Conservation (phyloP, 2,113 vertebrate genomes). For the Delphinapterus leucas region DNA sequence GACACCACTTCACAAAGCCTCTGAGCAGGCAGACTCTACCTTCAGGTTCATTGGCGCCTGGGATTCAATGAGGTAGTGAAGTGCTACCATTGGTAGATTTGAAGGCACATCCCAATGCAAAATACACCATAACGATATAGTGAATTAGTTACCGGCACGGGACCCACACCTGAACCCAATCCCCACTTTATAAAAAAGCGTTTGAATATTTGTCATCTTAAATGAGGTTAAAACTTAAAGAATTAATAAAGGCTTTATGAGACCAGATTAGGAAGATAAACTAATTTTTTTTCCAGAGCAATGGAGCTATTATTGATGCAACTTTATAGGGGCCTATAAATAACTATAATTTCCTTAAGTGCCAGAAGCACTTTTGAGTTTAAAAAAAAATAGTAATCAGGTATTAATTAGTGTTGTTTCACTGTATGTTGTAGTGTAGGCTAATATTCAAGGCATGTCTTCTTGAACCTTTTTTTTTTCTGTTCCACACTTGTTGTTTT, state of each 20-base stretch:
- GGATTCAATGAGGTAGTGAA: fast-evolving
- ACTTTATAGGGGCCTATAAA: neutral
- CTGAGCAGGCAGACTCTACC: fast-evolving
- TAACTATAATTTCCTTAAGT: neutral
- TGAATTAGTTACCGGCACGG: too few relatives aligned
- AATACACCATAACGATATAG: fast-evolving
- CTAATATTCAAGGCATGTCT: neutral
- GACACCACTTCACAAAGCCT: too few relatives aligned
- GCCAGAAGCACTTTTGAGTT: neutral
- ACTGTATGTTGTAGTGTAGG: fast-evolving
- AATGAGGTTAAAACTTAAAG: neutral
- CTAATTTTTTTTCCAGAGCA: neutral
- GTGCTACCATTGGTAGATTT: fast-evolving
- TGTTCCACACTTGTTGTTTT: neutral
- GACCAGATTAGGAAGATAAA: neutral
- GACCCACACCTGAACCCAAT: fast-evolving
- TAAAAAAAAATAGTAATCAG: neutral
- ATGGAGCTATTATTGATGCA: neutral
- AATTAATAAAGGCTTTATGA: neutral
- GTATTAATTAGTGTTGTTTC: too few relatives aligned
- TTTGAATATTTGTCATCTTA: too few relatives aligned
- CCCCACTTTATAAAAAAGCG: fast-evolving
- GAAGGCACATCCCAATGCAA: fast-evolving
- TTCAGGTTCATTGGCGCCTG: fast-evolving
- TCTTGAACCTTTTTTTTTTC: neutral